These are phyloP conservation scores for Invenusta paracnida DNA, from an alignment of 2,888 invertebrate species.

Conservation along the genomic window DNA sequence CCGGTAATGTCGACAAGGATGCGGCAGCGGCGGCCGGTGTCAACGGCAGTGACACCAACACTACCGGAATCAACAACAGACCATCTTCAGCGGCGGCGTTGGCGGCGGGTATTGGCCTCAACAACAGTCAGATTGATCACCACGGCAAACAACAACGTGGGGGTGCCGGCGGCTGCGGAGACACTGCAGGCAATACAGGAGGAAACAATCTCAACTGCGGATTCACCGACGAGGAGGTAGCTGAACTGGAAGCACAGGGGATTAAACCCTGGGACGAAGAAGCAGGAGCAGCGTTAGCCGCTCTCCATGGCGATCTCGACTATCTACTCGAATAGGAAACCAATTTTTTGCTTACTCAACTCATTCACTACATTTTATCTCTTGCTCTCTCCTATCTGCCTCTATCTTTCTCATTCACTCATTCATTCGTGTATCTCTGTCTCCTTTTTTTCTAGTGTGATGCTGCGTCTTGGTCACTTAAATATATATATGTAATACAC, in stretches of 20 bases:
- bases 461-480: too few relatives aligned
- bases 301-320: slow-evolving; percentile 6
- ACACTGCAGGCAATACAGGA: too few relatives aligned
- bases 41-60: neutral
- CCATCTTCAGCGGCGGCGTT: neutral
- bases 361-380: too few relatives aligned
- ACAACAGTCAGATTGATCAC: too few relatives aligned
- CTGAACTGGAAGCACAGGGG: slow-evolving; percentile 20
- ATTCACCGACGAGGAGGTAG: slow-evolving; percentile 30
- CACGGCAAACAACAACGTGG: too few relatives aligned
- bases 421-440: neutral
- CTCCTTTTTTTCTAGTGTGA: too few relatives aligned
- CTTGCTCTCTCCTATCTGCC: neutral
- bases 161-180: neutral
- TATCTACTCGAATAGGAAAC: neutral
- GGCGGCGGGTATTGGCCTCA: neutral
- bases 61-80: too few relatives aligned
- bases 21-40: neutral
- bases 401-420: neutral
- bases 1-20: neutral
- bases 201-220: neutral
- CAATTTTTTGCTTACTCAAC: neutral
- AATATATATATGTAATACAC: too few relatives aligned
- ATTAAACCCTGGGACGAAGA: slow-evolving; percentile 27
- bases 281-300: slow-evolving; percentile 1